These are phyloP conservation scores for Columbina picui DNA, from an alignment of 2,113 vertebrate species.

Conservation along the genomic window DNA sequence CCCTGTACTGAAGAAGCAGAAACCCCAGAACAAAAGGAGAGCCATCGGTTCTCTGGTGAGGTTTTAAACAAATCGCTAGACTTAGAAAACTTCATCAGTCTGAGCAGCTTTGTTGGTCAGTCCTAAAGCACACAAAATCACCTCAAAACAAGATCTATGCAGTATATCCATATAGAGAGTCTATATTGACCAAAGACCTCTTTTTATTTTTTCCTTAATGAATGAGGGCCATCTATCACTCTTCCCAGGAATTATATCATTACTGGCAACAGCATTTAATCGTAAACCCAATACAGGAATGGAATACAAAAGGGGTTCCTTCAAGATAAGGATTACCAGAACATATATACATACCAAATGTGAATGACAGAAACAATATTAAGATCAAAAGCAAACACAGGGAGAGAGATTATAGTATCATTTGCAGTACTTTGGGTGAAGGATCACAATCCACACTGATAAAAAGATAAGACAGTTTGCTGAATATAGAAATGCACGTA, in stretches of 20 bases:
- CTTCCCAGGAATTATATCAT: neutral
- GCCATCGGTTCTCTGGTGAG: neutral
- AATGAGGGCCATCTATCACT: neutral
- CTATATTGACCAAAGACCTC: neutral
- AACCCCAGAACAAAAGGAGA: neutral
- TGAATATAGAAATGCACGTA: neutral
- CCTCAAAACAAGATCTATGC: neutral
- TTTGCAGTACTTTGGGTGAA: constrained; percentile 10
- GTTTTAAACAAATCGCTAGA: neutral
- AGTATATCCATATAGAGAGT: neutral
- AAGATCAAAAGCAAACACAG: neutral
- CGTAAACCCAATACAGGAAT: constrained; percentile 29
- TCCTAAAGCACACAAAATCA: neutral
- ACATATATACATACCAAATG: constrained; percentile 52
- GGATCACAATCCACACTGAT: neutral
- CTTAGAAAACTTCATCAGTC: neutral
- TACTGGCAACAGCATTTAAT: constrained; percentile 52
- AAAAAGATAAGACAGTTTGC: neutral
- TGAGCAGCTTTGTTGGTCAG: neutral
- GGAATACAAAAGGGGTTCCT: constrained; percentile 45
- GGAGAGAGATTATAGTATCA: neutral
- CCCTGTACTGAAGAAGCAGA: neutral
- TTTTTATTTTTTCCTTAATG: neutral
- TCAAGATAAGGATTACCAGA: constrained; percentile 46
- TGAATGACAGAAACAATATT: neutral